These are phyloP conservation scores for Danio kyathit DNA, from an alignment of 2,797 vertebrate species.

Conservation along the genomic window DNA sequence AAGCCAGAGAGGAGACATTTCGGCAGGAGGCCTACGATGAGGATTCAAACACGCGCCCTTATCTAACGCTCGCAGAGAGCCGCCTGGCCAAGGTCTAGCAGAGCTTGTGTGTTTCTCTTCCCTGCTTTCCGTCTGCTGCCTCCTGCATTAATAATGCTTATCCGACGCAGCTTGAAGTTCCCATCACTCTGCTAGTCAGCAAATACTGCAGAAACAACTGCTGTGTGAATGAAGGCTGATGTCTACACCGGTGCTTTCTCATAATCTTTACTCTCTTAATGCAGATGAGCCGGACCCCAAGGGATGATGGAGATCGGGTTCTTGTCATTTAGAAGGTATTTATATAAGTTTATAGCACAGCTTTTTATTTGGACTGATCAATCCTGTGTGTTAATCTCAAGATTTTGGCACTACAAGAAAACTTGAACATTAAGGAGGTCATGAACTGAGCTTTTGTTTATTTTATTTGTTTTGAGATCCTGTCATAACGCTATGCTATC, in stretches of 20 bases:
- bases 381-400: neutral
- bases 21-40: slow-evolving; percentile 6
- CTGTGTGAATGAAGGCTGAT: slow-evolving; percentile 48
- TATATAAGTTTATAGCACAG: slow-evolving; percentile 67
- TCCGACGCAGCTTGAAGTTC: slow-evolving; percentile 51
- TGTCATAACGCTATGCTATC: no score
- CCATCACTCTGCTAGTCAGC: slow-evolving; percentile 54
- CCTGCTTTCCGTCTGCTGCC: slow-evolving; percentile 25
- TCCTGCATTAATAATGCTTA: slow-evolving; percentile 64
- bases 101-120: slow-evolving; percentile 32
- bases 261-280: slow-evolving; percentile 30
- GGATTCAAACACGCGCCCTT: slow-evolving; percentile 35
- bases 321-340: slow-evolving; percentile 46
- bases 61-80: slow-evolving; percentile 46
- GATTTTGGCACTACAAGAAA: no score
- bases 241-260: slow-evolving; percentile 28
- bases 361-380: slow-evolving; percentile 45
- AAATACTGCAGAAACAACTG: slow-evolving; percentile 53
- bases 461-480: no score
- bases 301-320: slow-evolving; percentile 45
- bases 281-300: slow-evolving; percentile 20
- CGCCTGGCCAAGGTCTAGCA: slow-evolving; percentile 25
- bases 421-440: no score
- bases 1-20: slow-evolving; percentile 3
- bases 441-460: no score